These are phyloP conservation scores for Erpetoichthys calabaricus DNA, from an alignment of 2,797 vertebrate genomes.

Conservation along the genomic window DNA sequence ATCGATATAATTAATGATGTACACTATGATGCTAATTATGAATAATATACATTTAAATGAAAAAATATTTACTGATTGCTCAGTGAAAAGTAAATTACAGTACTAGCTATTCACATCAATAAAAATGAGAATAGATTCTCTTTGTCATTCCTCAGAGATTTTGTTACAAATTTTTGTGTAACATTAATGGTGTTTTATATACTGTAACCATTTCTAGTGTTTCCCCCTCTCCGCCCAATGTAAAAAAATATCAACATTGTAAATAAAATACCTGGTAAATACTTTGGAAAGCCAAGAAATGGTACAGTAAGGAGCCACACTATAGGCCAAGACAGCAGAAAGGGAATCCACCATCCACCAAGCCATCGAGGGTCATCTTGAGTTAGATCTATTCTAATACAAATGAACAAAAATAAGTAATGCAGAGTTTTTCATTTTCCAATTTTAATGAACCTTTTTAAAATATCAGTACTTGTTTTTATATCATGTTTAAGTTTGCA, in stretches of 20 bases:
- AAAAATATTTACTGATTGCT: no score
- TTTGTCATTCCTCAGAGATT: no score
- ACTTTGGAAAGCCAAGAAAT: constrained; percentile 53
- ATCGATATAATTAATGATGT: no score
- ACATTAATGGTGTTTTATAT: no score
- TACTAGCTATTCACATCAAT: no score
- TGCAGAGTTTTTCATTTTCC: neutral
- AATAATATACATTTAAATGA: no score
- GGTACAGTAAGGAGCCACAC: constrained; percentile 49
- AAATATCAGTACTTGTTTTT: neutral
- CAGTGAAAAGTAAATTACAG: no score
- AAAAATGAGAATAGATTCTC: no score
- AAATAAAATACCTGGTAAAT: constrained; percentile 48
- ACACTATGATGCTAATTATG: no score
- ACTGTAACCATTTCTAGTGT: no score
- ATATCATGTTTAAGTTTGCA: neutral
- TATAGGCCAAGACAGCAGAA: constrained; percentile 38
- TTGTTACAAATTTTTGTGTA: no score
- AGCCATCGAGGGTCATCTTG: constrained; percentile 52
- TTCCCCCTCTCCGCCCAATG: no score
- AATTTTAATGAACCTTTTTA: neutral
- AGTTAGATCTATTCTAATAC: constrained; percentile 25
- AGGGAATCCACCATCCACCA: constrained; percentile 64
- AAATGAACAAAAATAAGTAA: constrained; percentile 18
- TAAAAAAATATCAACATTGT: neutral